Percentiles rank a stretch among this genome's conserved stretches.
phyloP scores from a whole-genome alignment of 1,140 invertebrate species.

The Sitodiplosis mosellana region DNA sequence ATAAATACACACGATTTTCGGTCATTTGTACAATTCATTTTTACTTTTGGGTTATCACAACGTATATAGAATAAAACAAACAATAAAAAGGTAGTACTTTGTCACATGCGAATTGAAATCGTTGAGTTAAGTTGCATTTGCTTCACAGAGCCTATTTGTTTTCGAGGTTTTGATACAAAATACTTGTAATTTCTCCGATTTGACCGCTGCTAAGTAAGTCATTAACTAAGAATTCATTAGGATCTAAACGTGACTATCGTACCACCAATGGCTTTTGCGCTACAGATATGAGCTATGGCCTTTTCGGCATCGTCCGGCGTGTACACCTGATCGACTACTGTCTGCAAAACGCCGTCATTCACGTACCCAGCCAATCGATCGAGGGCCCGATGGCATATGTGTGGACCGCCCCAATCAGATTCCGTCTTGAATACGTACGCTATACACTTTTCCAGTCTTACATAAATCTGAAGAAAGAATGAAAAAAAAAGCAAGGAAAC shows the following conservation, averaged over 20 bases:
- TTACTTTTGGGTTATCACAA: too few species aligned
- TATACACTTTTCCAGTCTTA: constrained; percentile 19
- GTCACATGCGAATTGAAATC: too few species aligned
- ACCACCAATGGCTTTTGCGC: constrained; percentile 47
- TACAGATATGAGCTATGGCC: constrained; percentile 44
- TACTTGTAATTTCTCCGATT: too few species aligned
- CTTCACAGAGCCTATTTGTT: too few species aligned
- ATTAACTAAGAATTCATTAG: too few species aligned
- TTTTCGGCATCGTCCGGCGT: constrained; percentile 46
- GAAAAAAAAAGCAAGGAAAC: constrained; percentile 5
- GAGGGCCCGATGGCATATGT: constrained; percentile 28
- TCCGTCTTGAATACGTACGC: constrained; percentile 11
- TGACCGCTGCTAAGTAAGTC: too few species aligned
- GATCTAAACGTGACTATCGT: constrained; percentile 47
- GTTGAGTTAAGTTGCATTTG: too few species aligned
- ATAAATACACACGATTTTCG: too few species aligned
- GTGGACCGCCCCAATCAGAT: constrained; percentile 27
- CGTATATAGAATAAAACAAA: too few species aligned
- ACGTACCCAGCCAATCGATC: constrained; percentile 31
- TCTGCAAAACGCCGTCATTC: constrained; percentile 33
- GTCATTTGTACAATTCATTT: too few species aligned
- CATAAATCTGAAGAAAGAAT: constrained; percentile 11
- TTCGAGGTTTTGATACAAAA: too few species aligned
- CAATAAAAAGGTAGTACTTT: too few species aligned
- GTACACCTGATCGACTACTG: constrained; percentile 41